Conservation (phyloP, 2,113 vertebrate species). For the Leptodactylus fuscus region DNA sequence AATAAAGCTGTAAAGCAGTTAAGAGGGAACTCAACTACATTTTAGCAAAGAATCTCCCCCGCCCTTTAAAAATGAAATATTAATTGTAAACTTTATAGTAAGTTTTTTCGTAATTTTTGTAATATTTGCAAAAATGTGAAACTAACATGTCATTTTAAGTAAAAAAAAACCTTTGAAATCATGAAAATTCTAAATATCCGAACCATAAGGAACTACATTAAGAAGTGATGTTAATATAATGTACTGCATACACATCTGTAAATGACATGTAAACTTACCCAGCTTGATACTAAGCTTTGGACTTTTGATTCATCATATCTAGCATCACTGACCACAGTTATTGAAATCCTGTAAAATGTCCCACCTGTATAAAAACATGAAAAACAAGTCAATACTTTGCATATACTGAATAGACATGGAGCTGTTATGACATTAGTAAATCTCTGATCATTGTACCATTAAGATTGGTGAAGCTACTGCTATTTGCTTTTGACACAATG, state of each 20-base stretch:
- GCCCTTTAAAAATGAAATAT: too few species aligned
- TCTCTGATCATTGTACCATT: neutral
- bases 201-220: too few species aligned
- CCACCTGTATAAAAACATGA: conserved; percentile 76
- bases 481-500: neutral
- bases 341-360: conserved; percentile 81
- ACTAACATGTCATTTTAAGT: too few species aligned
- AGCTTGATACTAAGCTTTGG: conserved; percentile 74
- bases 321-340: conserved; percentile 73
- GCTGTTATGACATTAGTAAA: neutral
- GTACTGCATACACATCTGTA: neutral
- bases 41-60: too few species aligned
- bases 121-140: too few species aligned
- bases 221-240: neutral
- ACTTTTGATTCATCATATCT: conserved; percentile 67
- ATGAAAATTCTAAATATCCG: too few species aligned
- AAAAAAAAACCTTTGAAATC: too few species aligned
- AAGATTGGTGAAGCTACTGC: neutral
- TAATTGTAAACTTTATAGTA: neutral
- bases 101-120: neutral
- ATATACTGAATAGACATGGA: neutral
- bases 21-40: too few species aligned
- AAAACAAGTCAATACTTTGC: neutral
- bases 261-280: conserved; percentile 77
- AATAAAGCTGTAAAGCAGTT: too few species aligned